These are phyloP conservation scores for Himalopsyche kuldschensis DNA, from an alignment of 2,888 invertebrate species.

Conservation along the genomic window DNA sequence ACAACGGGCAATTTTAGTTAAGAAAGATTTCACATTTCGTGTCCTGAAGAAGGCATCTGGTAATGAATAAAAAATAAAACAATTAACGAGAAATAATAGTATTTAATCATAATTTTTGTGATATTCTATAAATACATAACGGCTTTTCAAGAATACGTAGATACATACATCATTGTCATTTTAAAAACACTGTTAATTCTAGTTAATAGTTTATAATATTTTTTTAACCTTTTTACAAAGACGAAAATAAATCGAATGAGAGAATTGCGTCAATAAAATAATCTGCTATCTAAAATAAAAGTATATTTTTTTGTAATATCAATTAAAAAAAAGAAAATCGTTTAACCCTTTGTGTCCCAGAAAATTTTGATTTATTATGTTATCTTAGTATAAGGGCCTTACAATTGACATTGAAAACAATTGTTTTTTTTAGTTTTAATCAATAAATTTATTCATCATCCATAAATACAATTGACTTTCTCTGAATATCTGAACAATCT, in stretches of 20 bases:
- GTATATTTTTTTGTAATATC: neutral
- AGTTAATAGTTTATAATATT: conserved; percentile 7
- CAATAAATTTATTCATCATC: neutral
- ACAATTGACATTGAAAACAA: neutral
- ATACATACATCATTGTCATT: conserved; percentile 25
- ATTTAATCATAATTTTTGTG: conserved; percentile 39
- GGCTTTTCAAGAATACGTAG: conserved; percentile 34
- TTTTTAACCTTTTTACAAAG: conserved; percentile 29
- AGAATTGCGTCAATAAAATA: neutral
- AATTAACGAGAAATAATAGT: conserved; percentile 39
- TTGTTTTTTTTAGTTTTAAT: neutral
- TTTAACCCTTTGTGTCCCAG: conserved; percentile 6
- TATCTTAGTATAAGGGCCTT: neutral
- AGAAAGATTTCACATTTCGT: no score
- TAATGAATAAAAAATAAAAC: conserved; percentile 34
- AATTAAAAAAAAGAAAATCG: neutral
- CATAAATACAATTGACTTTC: neutral
- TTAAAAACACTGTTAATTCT: conserved; percentile 15
- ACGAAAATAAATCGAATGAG: conserved; percentile 16
- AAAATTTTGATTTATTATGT: neutral
- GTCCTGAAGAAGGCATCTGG: neutral
- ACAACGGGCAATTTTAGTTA: no score
- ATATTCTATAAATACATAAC: conserved; percentile 40
- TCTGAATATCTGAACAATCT: neutral
- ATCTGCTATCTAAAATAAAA: conserved; percentile 3